These are phyloP conservation scores for Sesia bembeciformis DNA, from an alignment of 2,888 invertebrate species.

Conservation along the genomic window DNA sequence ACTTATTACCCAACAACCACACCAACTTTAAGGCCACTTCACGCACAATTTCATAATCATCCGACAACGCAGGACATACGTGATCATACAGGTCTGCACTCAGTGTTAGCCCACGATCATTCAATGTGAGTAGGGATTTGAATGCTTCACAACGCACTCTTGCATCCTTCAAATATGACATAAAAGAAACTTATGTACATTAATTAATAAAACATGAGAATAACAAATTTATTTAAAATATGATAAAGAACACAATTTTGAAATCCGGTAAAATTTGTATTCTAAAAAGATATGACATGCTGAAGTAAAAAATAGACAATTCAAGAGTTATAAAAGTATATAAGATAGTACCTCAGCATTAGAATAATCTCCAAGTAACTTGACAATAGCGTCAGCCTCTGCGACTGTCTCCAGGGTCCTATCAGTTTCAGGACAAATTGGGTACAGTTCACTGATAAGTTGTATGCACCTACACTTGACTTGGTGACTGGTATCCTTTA, in stretches of 20 bases:
- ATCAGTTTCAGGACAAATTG: slow-evolving; percentile 70
- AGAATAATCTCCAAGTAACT: slow-evolving; percentile 88
- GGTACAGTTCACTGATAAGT: slow-evolving; percentile 82
- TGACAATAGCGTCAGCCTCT: slow-evolving; percentile 77
- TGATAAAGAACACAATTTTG: too few relatives aligned
- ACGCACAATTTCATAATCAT: slow-evolving; percentile 95
- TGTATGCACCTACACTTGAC: slow-evolving; percentile 87
- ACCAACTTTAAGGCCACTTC: slow-evolving; percentile 89
- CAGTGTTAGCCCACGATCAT: slow-evolving; percentile 87
- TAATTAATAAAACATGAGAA: background rate
- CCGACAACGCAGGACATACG: slow-evolving; percentile 85
- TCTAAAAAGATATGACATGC: too few relatives aligned
- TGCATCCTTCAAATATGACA: slow-evolving; percentile 79
- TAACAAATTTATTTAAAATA: background rate
- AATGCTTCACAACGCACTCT: slow-evolving; percentile 93
- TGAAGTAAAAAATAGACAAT: background rate
- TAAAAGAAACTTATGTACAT: background rate
- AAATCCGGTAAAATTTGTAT: too few relatives aligned
- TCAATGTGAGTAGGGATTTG: slow-evolving; percentile 86
- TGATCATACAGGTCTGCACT: slow-evolving; percentile 77
- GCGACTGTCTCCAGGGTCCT: slow-evolving; percentile 58
- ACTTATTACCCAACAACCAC: slow-evolving; percentile 88
- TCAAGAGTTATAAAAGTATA: background rate
- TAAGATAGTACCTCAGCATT: slow-evolving; percentile 75
- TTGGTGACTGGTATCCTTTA: slow-evolving; percentile 84